A percentile compares a stretch with the other conserved stretches of the same genome.
phyloP scores from a whole-genome alignment of 2,113 vertebrate species.

The Narcine bancroftii region DNA sequence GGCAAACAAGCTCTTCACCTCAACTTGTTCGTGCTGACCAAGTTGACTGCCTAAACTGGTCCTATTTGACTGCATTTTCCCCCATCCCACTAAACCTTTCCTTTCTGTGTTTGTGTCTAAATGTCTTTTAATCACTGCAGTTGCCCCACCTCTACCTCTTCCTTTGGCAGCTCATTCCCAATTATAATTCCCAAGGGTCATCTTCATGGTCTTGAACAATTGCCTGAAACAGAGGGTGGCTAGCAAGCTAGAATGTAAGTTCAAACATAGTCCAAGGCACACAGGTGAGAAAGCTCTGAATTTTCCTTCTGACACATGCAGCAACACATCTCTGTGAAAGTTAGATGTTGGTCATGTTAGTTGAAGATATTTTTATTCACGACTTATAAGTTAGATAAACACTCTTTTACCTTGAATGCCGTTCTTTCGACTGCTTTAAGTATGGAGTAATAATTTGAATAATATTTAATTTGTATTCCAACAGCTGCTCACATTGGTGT shows the following conservation, averaged over 20 bases:
- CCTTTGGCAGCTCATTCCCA: no score
- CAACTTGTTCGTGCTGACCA: no score
- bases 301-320: neutral
- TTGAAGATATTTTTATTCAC: neutral
- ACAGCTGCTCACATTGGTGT: conserved; percentile 89
- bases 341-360: neutral
- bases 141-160: no score
- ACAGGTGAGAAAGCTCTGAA: neutral
- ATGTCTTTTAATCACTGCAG: no score
- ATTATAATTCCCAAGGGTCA: neutral
- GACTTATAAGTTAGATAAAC: neutral
- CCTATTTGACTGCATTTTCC: no score
- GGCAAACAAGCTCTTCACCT: no score
- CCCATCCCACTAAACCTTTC: no score
- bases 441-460: neutral
- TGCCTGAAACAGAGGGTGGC: neutral
- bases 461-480: conserved; percentile 8
- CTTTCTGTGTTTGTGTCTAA: no score
- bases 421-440: neutral
- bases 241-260: neutral
- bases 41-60: no score
- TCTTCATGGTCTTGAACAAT: neutral
- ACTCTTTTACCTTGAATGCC: neutral
- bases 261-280: neutral
- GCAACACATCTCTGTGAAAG: neutral